These are phyloP conservation scores for Lamproptera curius DNA, from an alignment of 2,888 invertebrate species.

Conservation along the genomic window DNA sequence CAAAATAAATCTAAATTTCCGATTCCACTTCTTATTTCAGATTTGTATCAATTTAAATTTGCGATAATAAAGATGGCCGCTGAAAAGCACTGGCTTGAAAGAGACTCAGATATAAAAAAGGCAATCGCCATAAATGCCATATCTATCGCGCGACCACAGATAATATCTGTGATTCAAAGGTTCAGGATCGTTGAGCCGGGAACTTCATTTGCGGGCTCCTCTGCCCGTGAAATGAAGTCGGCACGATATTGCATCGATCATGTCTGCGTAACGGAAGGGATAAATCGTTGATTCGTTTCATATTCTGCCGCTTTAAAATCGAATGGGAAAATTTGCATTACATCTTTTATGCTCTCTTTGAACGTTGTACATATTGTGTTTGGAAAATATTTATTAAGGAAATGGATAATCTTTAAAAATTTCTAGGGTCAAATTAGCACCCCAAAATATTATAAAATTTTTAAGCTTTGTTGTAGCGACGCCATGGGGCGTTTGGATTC, in stretches of 20 bases:
- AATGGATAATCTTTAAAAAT: no score
- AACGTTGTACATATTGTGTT: no score
- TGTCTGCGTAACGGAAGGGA: conserved; percentile 36
- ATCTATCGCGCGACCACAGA: conserved; percentile 33
- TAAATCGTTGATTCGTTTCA: conserved; percentile 31
- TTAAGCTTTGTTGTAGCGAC: no score
- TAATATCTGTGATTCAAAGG: conserved; percentile 28
- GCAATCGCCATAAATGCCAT: conserved; percentile 28
- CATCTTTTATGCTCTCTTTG: background rate
- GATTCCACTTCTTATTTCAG: no score
- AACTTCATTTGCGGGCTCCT: conserved; percentile 75
- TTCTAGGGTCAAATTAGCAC: no score
- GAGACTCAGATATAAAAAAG: conserved; percentile 16
- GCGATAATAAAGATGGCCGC: no score
- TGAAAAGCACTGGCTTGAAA: background rate
- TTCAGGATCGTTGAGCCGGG: conserved; percentile 60
- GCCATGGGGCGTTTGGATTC: no score
- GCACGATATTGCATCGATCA: conserved; percentile 52
- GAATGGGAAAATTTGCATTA: conserved; percentile 3
- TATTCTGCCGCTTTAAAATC: conserved; percentile 9
- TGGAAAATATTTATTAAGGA: no score
- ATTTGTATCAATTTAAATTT: no score
- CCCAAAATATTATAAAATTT: no score
- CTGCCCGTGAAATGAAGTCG: conserved; percentile 77
- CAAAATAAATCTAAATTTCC: no score